Evolutionary conservation across 2,113 vertebrate species (phyloP).

Genomic region (Tragelaphus buxtoni): DNA sequence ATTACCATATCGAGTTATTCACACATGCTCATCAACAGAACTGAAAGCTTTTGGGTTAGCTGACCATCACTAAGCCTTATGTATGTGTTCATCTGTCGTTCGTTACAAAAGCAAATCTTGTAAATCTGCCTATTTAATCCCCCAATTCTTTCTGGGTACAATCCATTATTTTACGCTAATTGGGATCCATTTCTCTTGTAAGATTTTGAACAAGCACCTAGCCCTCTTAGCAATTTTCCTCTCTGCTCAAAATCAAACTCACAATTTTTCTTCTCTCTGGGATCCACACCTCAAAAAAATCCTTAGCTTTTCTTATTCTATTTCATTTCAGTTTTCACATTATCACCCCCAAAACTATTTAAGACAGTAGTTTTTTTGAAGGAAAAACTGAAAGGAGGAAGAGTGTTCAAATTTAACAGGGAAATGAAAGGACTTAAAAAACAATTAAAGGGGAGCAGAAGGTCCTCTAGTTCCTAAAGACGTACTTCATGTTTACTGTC

Average conservation of each 20-base stretch:
- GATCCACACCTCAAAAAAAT: background rate
- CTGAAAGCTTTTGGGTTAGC: background rate
- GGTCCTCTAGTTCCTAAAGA: background rate
- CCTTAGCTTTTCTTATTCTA: background rate
- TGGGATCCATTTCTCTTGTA: background rate
- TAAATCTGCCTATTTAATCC: background rate
- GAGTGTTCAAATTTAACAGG: conserved; percentile 3
- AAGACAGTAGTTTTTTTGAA: background rate
- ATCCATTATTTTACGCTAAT: background rate
- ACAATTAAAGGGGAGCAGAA: background rate
- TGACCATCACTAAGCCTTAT: background rate
- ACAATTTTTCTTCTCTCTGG: background rate
- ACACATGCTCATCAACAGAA: background rate
- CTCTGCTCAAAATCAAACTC: conserved; percentile 30
- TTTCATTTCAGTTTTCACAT: conserved; percentile 2
- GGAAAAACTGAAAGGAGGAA: background rate
- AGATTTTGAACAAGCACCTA: background rate
- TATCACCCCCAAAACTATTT: background rate
- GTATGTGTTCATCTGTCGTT: background rate
- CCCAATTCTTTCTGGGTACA: background rate
- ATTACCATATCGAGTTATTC: background rate
- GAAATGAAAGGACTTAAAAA: background rate
- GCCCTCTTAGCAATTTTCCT: background rate
- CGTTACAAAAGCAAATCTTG: background rate
- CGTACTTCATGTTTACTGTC: background rate